These are phyloP conservation scores for Chloroclysta siterata DNA, from an alignment of 2,888 invertebrate species.

Conservation along the genomic window DNA sequence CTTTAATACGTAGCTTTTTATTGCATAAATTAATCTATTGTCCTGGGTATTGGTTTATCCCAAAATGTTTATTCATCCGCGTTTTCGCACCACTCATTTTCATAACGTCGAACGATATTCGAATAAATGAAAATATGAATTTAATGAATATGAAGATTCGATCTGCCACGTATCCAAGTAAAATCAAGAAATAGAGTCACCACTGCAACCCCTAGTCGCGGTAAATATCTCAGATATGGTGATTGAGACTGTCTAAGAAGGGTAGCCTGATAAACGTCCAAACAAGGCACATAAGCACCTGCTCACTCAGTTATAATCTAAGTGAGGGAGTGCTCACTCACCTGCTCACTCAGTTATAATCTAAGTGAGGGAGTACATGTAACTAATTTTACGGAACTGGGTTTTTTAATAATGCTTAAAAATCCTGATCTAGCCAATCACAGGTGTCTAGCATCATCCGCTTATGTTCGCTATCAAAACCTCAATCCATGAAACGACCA, in stretches of 20 bases:
- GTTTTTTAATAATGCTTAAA: background rate
- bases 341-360: too few species aligned
- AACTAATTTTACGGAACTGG: too few species aligned
- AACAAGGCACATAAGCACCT: background rate
- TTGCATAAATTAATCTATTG: background rate
- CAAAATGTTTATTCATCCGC: background rate
- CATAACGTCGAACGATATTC: too few species aligned
- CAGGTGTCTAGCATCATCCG: slow-evolving; percentile 7
- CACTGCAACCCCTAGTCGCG: background rate
- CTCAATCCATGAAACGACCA: background rate
- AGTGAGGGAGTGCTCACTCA: too few species aligned
- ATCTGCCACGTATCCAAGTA: background rate
- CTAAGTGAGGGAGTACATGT: too few species aligned
- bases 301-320: too few species aligned
- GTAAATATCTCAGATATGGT: background rate
- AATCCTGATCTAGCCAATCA: slow-evolving; percentile 12
- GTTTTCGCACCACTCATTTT: background rate
- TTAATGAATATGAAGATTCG: too few species aligned
- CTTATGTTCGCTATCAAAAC: slow-evolving; percentile 18
- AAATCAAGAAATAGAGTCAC: background rate
- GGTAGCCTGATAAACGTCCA: background rate
- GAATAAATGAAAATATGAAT: too few species aligned
- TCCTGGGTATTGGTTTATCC: background rate
- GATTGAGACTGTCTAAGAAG: background rate
- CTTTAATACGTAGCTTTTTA: background rate